These are phyloP conservation scores for Callochromis pleurospilus DNA, from an alignment of 2,113 vertebrate species.

Conservation along the genomic window DNA sequence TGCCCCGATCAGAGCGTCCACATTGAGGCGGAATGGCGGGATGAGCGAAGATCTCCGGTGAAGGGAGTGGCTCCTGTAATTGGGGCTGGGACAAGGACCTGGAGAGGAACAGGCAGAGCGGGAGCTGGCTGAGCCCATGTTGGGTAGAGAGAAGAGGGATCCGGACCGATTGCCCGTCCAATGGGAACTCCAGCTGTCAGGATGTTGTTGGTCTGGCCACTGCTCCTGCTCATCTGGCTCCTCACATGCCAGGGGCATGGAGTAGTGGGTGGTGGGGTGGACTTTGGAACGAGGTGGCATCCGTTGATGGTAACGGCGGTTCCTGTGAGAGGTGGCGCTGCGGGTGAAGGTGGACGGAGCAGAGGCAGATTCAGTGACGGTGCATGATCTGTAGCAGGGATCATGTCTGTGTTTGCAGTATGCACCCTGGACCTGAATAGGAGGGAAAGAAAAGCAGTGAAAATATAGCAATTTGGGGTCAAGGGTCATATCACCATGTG, in stretches of 20 bases:
- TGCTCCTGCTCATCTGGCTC: slow-evolving; percentile 36
- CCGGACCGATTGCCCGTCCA: slow-evolving; percentile 74
- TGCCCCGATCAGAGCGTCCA: slow-evolving; percentile 79
- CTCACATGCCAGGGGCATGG: slow-evolving; percentile 38
- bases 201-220: slow-evolving; percentile 13
- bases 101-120: slow-evolving; percentile 58
- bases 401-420: slow-evolving; percentile 59
- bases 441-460: background rate
- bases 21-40: slow-evolving; percentile 70
- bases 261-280: slow-evolving; percentile 45
- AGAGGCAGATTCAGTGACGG: slow-evolving; percentile 14
- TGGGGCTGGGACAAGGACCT: slow-evolving; percentile 35
- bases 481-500: background rate
- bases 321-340: slow-evolving; percentile 34
- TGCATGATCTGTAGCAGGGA: background rate
- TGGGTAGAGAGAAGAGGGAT: slow-evolving; percentile 85
- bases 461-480: background rate
- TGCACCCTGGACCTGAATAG: slow-evolving; percentile 71
- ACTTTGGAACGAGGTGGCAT: slow-evolving; percentile 14
- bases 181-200: slow-evolving; percentile 36
- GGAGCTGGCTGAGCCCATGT: slow-evolving; percentile 55
- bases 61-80: slow-evolving; percentile 24
- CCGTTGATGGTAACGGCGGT: slow-evolving; percentile 36
- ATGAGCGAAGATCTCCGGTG: slow-evolving; percentile 49
- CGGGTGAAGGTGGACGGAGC: slow-evolving; percentile 34